Conservation (phyloP, 2,797 vertebrate genomes). For the Lepus townsendii region DNA sequence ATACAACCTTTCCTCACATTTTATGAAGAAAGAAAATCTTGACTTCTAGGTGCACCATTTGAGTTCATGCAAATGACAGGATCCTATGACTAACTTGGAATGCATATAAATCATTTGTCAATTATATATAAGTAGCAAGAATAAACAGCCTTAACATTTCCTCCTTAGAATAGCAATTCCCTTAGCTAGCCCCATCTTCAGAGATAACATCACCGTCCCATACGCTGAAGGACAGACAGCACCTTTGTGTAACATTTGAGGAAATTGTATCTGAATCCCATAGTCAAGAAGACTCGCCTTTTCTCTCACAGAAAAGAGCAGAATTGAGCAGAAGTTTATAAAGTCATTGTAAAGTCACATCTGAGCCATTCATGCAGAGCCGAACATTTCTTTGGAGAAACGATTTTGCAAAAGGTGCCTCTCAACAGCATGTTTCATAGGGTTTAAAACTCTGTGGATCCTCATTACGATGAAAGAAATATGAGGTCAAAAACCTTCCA, state of each 20-base stretch:
- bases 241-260: neutral
- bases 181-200: neutral
- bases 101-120: neutral
- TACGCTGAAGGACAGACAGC: neutral
- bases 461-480: conserved; percentile 18
- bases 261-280: neutral
- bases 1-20: neutral
- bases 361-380: neutral
- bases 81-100: conserved; percentile 8
- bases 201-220: neutral
- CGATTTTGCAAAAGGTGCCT: conserved; percentile 22
- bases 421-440: neutral
- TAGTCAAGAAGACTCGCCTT: neutral
- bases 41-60: neutral
- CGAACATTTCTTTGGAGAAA: conserved; percentile 2
- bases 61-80: neutral
- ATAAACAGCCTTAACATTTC: conserved; percentile 45
- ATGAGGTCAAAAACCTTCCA: neutral
- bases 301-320: neutral
- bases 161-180: conserved; percentile 6
- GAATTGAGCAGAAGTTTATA: neutral
- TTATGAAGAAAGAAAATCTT: neutral
- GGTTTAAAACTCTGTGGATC: neutral
- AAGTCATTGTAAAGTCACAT: conserved; percentile 39
- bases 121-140: neutral